Percentiles rank a stretch among this genome's conserved stretches.
Evolutionary conservation across 2,888 invertebrate species (phyloP).

Genomic region (Branchellion lobata): DNA sequence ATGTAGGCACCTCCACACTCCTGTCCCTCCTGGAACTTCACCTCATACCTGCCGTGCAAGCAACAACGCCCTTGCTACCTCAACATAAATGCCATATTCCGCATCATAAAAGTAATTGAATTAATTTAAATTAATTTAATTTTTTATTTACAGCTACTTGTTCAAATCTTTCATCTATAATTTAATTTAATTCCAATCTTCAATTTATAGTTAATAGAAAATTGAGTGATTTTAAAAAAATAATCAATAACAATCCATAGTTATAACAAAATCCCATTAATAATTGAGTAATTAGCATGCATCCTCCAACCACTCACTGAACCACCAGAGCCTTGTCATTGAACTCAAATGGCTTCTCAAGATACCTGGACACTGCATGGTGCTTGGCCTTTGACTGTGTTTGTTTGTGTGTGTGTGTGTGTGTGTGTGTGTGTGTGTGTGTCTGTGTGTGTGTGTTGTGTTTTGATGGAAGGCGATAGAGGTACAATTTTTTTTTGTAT

Average conservation of each 20-base stretch:
- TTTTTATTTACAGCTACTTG: neutral
- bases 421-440: neutral
- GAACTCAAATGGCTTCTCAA: slow-evolving; percentile 80
- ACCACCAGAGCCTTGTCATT: slow-evolving; percentile 76
- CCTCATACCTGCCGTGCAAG: slow-evolving; percentile 66
- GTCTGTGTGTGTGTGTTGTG: too few species aligned
- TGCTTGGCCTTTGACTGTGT: slow-evolving; percentile 84
- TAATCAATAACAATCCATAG: too few species aligned
- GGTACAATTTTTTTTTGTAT: too few species aligned
- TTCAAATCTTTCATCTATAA: neutral
- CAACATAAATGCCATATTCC: slow-evolving; percentile 20
- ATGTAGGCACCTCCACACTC: slow-evolving; percentile 98
- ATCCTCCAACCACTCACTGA: too few species aligned
- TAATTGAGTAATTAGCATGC: too few species aligned
- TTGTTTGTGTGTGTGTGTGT: too few species aligned
- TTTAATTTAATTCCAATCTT: too few species aligned
- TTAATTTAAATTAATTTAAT: neutral
- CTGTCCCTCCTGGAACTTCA: slow-evolving; percentile 85
- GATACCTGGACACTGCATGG: slow-evolving; percentile 81
- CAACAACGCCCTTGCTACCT: neutral
- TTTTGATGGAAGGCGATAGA: too few species aligned
- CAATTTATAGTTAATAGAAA: too few species aligned
- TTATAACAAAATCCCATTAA: too few species aligned
- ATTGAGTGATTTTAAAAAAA: too few species aligned
- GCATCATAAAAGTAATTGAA: neutral